Percentiles rank a stretch among this genome's conserved stretches.
Conservation (phyloP, 64 coral and sea anemone species). For the Stylophora pistillata region DNA sequence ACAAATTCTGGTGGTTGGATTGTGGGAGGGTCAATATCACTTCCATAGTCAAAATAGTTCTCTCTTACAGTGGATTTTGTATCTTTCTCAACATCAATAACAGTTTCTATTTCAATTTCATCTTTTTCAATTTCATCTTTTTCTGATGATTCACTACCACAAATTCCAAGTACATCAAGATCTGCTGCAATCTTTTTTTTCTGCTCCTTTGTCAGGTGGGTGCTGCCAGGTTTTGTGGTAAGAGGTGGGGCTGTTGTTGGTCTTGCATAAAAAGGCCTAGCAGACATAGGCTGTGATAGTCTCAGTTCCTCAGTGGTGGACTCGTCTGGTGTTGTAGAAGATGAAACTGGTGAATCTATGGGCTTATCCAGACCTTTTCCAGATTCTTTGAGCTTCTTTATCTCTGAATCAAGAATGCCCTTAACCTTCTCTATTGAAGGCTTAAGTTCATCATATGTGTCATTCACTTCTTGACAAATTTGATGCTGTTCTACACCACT, state of each 20-base stretch:
- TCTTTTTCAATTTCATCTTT: background rate
- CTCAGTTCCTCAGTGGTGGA: background rate
- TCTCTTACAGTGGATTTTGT: slow-evolving; percentile 73
- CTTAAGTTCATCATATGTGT: slow-evolving; percentile 51
- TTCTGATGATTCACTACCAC: background rate
- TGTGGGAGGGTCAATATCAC: slow-evolving; percentile 39
- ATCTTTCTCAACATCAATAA: background rate
- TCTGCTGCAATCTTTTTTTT: slow-evolving; percentile 55
- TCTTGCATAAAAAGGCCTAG: slow-evolving; percentile 27
- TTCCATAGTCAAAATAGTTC: slow-evolving; percentile 96
- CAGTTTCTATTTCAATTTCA: background rate
- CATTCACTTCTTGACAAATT: slow-evolving; percentile 32
- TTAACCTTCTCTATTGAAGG: slow-evolving; percentile 80
- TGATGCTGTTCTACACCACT: background rate
- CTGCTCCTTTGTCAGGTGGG: slow-evolving; percentile 23
- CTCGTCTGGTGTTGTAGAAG: background rate
- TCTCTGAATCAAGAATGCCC: slow-evolving; percentile 69
- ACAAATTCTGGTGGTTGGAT: slow-evolving; percentile 18
- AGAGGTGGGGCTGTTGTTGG: slow-evolving; percentile 28
- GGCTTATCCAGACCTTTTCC: background rate
- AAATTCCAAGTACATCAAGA: slow-evolving; percentile 62
- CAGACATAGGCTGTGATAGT: background rate
- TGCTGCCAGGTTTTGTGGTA: background rate
- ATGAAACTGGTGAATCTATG: background rate
- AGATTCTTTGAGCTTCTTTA: slow-evolving; percentile 46